These are phyloP conservation scores for Sphaerophoria rueppellii DNA, from an alignment of 2,888 invertebrate genomes.

Conservation along the genomic window DNA sequence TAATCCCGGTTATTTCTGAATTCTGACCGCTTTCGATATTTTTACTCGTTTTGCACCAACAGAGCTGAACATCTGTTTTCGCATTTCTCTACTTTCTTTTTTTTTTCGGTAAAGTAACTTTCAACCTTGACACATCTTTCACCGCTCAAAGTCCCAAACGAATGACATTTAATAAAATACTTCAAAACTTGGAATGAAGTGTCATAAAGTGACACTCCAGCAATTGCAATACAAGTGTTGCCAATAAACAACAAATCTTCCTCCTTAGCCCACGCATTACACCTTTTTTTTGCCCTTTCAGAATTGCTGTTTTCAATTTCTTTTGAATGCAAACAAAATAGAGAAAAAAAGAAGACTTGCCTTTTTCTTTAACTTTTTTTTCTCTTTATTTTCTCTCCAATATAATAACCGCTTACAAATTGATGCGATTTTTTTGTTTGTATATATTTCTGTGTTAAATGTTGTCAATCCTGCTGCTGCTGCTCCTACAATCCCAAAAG, in stretches of 20 bases:
- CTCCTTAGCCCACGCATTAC: not conserved
- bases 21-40: no score
- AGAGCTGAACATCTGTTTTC: no score
- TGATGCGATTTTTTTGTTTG: slow-evolving; percentile 28
- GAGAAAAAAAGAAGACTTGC: slow-evolving; percentile 50
- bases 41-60: no score
- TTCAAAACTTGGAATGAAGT: not conserved
- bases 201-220: not conserved
- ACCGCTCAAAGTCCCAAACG: no score
- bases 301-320: slow-evolving; percentile 7
- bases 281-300: slow-evolving; percentile 22
- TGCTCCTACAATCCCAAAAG: slow-evolving; percentile 38
- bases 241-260: no score
- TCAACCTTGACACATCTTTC: no score
- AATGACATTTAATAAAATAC: not conserved
- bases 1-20: no score
- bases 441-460: not conserved
- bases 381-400: slow-evolving; percentile 37
- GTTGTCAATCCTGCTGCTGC: slow-evolving; percentile 55
- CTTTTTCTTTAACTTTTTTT: slow-evolving; percentile 43
- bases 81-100: no score
- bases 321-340: slow-evolving; percentile 35
- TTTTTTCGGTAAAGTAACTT: no score
- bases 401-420: slow-evolving; percentile 30
- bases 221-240: not conserved